Base-by-base conservation (phyloP, 2,113 vertebrate genomes). In the Abramis brama region DNA sequence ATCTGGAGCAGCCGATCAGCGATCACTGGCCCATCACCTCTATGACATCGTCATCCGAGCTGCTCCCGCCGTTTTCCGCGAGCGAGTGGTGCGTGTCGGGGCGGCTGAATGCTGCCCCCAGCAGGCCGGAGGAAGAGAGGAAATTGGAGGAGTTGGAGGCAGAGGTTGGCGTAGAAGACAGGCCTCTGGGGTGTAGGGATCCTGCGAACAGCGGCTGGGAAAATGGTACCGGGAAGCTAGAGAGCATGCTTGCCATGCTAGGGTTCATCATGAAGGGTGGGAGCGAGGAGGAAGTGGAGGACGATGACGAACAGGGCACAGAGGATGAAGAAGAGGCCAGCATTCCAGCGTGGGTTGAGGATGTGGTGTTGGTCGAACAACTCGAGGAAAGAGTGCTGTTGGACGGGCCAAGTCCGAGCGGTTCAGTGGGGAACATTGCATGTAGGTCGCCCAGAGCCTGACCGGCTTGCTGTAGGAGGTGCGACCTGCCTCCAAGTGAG, bases 21-120 rank as follows among this genome's bases (percentile, higher is more conserved):
- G 87, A 88, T 94, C 96, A 99, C 90, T 99, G 96, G 94, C 97
- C 98, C 71, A 95, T 98, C 91, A 99, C 97, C 93, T 99, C 98
- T 88, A 99, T 99, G 78, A 99, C 97, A 66, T 99, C 98, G 11
- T 99, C 97, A 9, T 99, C 98, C 64, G 97, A 98, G 90, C 98
- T 99, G 90, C 97, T 98, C 87, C 96, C 96, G 12, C 97, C 96
- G 43, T 97, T 97, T 91, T 98, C 97, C 0, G 95, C 88, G 47
- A 95, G 94, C 23, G 78, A 80, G 90, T 95, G 94, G 68, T 93
- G 95, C 82, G 94, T 84, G 92, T 98, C 96, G 0, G 92, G 89
- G 52, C 94, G 96, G 91, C 95, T 96, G 93, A 98, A 96, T 84
- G 97, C 96, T 88, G 96, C 94, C 88, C 94, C 96, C 85, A 99